Base-by-base conservation (phyloP, 2,797 vertebrate species). In the Staurois parvus region DNA sequence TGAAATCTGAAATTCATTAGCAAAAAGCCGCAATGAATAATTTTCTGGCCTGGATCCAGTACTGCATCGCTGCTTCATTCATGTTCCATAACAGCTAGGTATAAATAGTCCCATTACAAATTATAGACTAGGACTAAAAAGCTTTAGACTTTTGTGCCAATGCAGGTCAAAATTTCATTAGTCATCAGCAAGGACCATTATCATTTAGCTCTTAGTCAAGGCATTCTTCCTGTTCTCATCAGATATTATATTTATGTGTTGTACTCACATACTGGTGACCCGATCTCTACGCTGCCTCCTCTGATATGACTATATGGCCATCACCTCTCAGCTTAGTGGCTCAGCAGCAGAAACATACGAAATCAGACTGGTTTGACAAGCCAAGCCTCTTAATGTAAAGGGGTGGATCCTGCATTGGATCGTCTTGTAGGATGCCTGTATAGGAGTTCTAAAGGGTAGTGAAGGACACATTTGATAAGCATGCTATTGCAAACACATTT, bases 311-410 rank as follows among this genome's bases (percentile, higher is more conserved):
- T 28, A n/a, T 80, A 29, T 15, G 29, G 29, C 72, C 67, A 32
- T 70, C 26, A 15, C 45, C 26, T 21, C 24, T n/a, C 66, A 17
- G 28, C 68, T 52, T 52, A 52, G 9, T 69, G 45, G 5, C 42
- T 30, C 37, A 17, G 10, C 40, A 56, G 19, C 66, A 79, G 42
- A 64, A 52, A 19, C 24, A 9, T 28, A 70, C 28, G 19, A 59
- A 56, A 45, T 52, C 78, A 70, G 78, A 80, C 78, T 80, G 78
- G 78, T 80, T 70, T 32, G 34, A 15, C 78, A 70, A 80, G 78
- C 45, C 67, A 70, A 80, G 45, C 78, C 78, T 19, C 7, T 6
- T 17, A n/a, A 30, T 79, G 45, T 45, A 59, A 70, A 30, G 45
- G 78, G 78, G 78, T 34, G 78, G 78, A 17, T 52, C 67, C 21